A percentile compares a stretch with the other conserved stretches of the same genome.
These are phyloP conservation scores for Phaethon lepturus DNA, from an alignment of 2,113 vertebrate species.

Conservation along the genomic window DNA sequence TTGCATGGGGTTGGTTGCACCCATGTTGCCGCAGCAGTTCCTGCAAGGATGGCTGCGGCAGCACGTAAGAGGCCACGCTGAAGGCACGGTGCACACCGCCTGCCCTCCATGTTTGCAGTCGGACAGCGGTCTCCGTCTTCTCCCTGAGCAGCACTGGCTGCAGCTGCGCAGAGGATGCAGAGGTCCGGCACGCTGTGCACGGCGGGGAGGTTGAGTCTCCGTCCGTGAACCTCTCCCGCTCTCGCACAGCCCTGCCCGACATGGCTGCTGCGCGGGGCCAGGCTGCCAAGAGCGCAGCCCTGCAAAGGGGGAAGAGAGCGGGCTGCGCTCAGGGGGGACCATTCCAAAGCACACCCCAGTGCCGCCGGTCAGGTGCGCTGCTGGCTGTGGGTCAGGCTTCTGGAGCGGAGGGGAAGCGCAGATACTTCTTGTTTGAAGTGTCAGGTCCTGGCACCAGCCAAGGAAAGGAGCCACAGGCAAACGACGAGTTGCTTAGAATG, in stretches of 20 bases:
- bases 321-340: not conserved
- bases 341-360: fast-evolving
- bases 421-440: not conserved
- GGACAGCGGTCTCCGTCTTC: not conserved
- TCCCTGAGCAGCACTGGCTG: fast-evolving
- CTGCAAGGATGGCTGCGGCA: not conserved
- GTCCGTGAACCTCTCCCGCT: not conserved
- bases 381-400: not conserved
- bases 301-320: not conserved
- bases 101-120: not conserved
- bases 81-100: not conserved
- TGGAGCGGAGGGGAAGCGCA: not conserved
- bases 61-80: too few species aligned
- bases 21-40: not conserved
- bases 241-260: not conserved
- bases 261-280: not conserved
- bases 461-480: not conserved
- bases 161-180: not conserved
- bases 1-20: not conserved
- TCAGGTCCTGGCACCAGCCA: not conserved
- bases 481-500: not conserved
- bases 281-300: not conserved
- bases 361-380: not conserved
- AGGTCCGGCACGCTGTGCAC: fast-evolving
- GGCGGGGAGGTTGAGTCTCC: not conserved